Conservation (phyloP, 2,113 vertebrate genomes). For the Mellivora capensis region DNA sequence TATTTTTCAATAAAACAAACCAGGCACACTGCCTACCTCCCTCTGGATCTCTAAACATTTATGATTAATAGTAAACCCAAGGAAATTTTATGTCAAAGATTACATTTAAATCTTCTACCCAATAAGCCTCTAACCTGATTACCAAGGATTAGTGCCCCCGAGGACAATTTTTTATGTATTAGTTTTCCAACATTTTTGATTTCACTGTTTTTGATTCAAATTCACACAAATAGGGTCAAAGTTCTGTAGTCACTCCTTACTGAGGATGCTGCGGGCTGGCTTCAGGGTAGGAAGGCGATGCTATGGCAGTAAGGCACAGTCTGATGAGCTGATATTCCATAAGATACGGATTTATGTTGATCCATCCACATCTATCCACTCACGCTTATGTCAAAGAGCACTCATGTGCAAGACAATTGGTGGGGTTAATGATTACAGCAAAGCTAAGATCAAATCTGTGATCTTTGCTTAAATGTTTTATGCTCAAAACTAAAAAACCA, state of each 20-base stretch:
- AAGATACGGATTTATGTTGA: conserved; percentile 46
- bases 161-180: conserved; percentile 9
- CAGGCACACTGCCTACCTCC: neutral
- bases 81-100: neutral
- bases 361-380: conserved; percentile 37
- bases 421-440: conserved; percentile 21
- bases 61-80: neutral
- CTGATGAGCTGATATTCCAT: conserved; percentile 36
- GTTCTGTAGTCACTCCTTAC: conserved; percentile 51
- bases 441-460: conserved; percentile 46
- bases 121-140: conserved; percentile 27
- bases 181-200: conserved; percentile 16
- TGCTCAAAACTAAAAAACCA: conserved; percentile 39
- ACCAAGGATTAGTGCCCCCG: neutral
- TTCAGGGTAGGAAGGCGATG: conserved; percentile 32
- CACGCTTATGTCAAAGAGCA: conserved; percentile 34
- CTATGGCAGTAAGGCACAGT: conserved; percentile 13
- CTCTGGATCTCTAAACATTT: neutral
- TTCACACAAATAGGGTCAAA: conserved; percentile 7
- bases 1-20: neutral
- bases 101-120: neutral
- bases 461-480: conserved; percentile 40
- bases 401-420: conserved; percentile 30
- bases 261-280: conserved; percentile 36
- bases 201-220: conserved; percentile 41